Base-by-base conservation (phyloP, 2,797 vertebrate species). In the Microctenopoma steveboyesi region DNA sequence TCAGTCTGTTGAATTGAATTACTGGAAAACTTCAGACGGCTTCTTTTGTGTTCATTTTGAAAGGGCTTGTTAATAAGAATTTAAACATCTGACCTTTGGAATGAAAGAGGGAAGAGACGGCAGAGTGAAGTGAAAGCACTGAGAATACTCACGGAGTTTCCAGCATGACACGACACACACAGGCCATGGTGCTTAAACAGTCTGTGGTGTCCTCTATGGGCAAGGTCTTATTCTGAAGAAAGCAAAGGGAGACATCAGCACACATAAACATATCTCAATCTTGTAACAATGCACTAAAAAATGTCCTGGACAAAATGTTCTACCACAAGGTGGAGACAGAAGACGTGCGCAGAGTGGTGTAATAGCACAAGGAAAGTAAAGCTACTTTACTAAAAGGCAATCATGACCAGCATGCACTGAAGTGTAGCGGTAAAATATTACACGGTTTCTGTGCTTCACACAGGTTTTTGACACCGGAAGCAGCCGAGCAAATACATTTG, bases 141-240 rank as follows among this genome's bases (percentile, higher is more conserved):
- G 13, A 2, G 35, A 71, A n/a, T 8, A 96, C 95, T 95, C 86
- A 97, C 96, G 96, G 96, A 45, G 96, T 97, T 90, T 97, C 96
- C 90, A 97, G 87, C 96, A 97, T 97, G 88, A 97, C 96, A 47
- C 95, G 94, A 81, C 96, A 97, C 79, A 97, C 96, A 0, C 95
- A 96, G 69, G 96, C 96, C 96, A 97, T 97, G 87, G 96, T 97
- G 92, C 96, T 97, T 87, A 97, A 93, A 79, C 96, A 97, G 89
- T 97, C 96, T 33, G 96, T 97, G 0, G 96, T 97, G 92, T 97
- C 96, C 90, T 97, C 96, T 2, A 97, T 97, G 0, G 96, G 96
- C 83, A 97, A 90, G 22, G 96, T 97, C 90, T 97, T 97, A 86
- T 97, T 97, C 96, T 97, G 92, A 42, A 83, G 9, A 16, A 16